phyloP scores from a whole-genome alignment of 2,113 vertebrate species.

The Thamnophis sirtalis region DNA sequence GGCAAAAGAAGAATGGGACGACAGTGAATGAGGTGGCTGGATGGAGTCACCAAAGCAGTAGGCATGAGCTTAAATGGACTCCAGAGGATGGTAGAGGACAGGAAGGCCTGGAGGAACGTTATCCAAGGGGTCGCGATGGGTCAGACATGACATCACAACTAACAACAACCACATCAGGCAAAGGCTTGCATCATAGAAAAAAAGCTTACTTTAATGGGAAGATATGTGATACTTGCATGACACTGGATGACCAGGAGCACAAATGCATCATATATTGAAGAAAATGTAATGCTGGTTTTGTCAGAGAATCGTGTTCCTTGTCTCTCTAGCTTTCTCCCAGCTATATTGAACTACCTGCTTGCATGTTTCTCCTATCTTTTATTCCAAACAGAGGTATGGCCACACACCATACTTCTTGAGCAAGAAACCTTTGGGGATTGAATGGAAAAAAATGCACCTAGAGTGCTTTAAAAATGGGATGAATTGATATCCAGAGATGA shows the following conservation, averaged over 20 bases:
- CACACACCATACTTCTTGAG: background rate
- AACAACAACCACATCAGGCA: background rate
- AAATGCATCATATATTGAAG: background rate
- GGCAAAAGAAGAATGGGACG: too few species aligned
- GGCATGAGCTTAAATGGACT: too few species aligned
- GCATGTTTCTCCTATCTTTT: background rate
- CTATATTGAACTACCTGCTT: background rate
- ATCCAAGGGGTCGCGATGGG: too few species aligned
- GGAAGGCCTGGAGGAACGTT: too few species aligned
- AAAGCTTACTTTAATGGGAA: background rate
- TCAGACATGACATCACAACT: too few species aligned
- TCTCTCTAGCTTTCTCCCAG: background rate
- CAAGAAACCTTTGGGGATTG: background rate
- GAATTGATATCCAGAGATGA: background rate
- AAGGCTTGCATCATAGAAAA: background rate
- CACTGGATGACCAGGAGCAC: background rate
- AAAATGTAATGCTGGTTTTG: background rate
- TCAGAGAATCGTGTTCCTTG: background rate
- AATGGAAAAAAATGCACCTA: background rate
- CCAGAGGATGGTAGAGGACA: too few species aligned
- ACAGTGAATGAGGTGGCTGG: too few species aligned
- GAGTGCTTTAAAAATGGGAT: background rate
- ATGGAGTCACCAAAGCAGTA: too few species aligned
- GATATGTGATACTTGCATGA: background rate
- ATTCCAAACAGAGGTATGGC: background rate